A percentile compares a stretch with the other conserved stretches of the same genome.
Conservation (phyloP, 2,797 vertebrate species). For the Cynodonichthys magdalenae region DNA sequence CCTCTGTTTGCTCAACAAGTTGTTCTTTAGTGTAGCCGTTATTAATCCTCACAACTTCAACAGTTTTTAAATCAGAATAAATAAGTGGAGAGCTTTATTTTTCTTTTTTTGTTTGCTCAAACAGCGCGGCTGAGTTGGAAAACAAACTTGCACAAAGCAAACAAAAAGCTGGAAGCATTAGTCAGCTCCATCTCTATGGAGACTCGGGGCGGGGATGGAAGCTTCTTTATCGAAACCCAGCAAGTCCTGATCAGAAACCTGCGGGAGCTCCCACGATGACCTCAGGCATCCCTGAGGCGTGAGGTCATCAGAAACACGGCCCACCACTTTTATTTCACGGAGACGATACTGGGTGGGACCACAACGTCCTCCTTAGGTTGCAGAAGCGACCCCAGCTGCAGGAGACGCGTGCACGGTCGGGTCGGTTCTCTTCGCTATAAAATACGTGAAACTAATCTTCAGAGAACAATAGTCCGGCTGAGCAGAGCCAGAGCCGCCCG, state of each 20-base stretch:
- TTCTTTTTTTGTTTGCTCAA: constrained; percentile 4
- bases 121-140: constrained; percentile 21
- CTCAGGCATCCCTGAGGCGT: constrained; percentile 61
- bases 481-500: constrained; percentile 50
- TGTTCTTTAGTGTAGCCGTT: background rate
- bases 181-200: constrained; percentile 79
- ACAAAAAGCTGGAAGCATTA: constrained; percentile 79
- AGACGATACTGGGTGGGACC: constrained; percentile 44
- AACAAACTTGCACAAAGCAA: constrained; percentile 56
- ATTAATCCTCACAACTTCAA: constrained; percentile 7
- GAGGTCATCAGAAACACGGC: constrained; percentile 64
- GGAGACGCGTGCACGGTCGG: background rate
- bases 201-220: constrained; percentile 79
- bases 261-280: constrained; percentile 71
- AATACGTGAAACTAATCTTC: constrained; percentile 58
- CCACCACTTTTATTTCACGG: constrained; percentile 52
- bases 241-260: constrained; percentile 75
- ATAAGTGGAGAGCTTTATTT: background rate
- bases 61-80: background rate
- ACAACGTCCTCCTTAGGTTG: constrained; percentile 23
- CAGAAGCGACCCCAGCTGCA: constrained; percentile 22
- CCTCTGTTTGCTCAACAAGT: too few relatives aligned
- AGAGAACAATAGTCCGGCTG: constrained; percentile 71
- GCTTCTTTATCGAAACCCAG: constrained; percentile 81
- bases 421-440: constrained; percentile 33